Percentiles rank a stretch among this genome's conserved stretches.
Conservation (phyloP, 2,113 vertebrate species). For the Ceuthmochares aereus region DNA sequence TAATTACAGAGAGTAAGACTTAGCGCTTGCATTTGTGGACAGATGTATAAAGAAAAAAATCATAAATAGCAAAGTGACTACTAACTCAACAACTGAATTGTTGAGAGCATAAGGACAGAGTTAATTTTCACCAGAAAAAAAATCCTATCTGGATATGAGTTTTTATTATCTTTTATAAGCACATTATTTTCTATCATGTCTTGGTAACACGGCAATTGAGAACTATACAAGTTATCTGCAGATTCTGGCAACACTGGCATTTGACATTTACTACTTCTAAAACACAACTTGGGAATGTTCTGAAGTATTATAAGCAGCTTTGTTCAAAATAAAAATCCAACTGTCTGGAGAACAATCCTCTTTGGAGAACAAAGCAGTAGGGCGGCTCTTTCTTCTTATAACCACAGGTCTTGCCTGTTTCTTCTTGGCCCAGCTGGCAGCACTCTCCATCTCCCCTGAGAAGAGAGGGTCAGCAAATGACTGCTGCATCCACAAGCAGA, state of each 20-base stretch:
- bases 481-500: neutral
- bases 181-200: conserved; percentile 3
- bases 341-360: neutral
- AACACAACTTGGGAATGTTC: conserved; percentile 16
- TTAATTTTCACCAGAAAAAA: conserved; percentile 18
- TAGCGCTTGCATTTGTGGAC: neutral
- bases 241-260: conserved; percentile 36
- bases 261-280: conserved; percentile 46
- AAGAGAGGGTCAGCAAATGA: neutral
- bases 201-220: conserved; percentile 1
- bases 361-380: neutral
- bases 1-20: neutral
- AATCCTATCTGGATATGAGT: neutral
- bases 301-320: neutral
- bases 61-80: neutral
- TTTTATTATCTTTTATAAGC: neutral
- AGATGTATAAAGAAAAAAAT: neutral
- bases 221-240: conserved; percentile 13
- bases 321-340: conserved; percentile 21
- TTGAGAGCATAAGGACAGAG: neutral
- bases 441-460: neutral
- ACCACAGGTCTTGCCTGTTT: neutral
- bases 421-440: neutral
- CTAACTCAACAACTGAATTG: neutral
- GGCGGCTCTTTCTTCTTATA: neutral